phyloP scores from a whole-genome alignment of 2,797 vertebrate genomes.

The Cheirogaleus major region DNA sequence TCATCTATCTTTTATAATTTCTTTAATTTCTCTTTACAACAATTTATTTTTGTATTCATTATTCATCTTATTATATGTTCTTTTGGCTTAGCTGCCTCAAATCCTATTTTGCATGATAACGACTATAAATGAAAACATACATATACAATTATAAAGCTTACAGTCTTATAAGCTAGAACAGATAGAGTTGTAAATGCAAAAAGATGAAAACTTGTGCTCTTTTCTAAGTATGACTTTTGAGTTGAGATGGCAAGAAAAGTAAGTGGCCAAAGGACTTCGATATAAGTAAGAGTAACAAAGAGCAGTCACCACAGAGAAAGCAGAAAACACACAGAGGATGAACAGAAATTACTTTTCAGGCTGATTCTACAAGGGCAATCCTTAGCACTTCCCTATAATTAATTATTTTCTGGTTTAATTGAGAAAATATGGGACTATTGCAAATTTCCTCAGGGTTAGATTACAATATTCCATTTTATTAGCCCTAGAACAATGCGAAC shows the following conservation, averaged over 20 bases:
- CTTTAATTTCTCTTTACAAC: neutral
- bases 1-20: neutral
- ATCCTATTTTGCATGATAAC: constrained; percentile 3
- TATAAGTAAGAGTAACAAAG: neutral
- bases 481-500: neutral
- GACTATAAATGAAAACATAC: neutral
- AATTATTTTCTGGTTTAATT: constrained; percentile 52
- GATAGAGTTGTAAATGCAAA: neutral
- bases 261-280: neutral
- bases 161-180: neutral
- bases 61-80: neutral
- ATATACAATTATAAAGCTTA: neutral
- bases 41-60: constrained; percentile 2
- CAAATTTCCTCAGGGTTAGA: neutral
- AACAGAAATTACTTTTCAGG: neutral
- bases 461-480: constrained; percentile 47
- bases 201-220: neutral
- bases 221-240: neutral
- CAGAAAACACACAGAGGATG: neutral
- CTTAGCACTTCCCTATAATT: neutral
- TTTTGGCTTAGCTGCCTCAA: neutral
- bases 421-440: constrained; percentile 28
- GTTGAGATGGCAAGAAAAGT: constrained; percentile 22
- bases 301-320: neutral
- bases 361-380: neutral